Base-by-base conservation (phyloP, 2,888 invertebrate species). In the Caradrina clavipalpis region DNA sequence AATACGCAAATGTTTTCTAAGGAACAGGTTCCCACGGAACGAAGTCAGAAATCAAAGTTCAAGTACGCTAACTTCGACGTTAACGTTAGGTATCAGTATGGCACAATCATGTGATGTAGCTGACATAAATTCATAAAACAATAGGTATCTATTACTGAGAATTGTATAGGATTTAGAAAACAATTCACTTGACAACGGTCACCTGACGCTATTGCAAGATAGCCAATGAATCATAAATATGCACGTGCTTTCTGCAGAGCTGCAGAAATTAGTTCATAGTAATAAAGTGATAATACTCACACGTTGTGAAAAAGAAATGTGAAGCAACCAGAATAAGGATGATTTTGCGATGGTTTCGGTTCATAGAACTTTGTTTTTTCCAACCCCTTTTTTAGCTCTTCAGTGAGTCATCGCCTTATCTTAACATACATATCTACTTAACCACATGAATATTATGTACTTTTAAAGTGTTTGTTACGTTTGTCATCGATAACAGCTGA, bases 221-320 rank as follows among this genome's bases (percentile, higher is more conserved):
- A 21, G 21, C n/a, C 11, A 0, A 17, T 78, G 78, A 66, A 50
- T 75, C 60, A 73, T 22, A n/a, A n/a, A n/a, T n/a, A 3, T 54
- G 47, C 68, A 68, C 66, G 67, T 76, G 63, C 49, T 59, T 47
- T 65, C 11, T 65, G 54, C 65, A 61, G 0, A 5, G 31, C 56
- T 76, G 59, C 61, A 69, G n/a, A 69, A 69, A 72, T 71, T 26
- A 31, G 17, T 74, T 73, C 56, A 54, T 51, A 73, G 22, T 64
- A 47, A 17, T 21, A 5, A 17, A 5, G 45, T 49, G n/a, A 15
- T 56, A 19, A 56, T 51, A 58, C 22, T 42, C 58, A 60, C 19
- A 66, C 47, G 26, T 47, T 10, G 58, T 51, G 15, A 54, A 54
- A 58, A 58, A 22, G 19, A 17, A 4, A 17, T 31, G 35, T 71